Evolutionary conservation across 2,888 invertebrate species (phyloP).

Genomic region (Hipparchia semele): DNA sequence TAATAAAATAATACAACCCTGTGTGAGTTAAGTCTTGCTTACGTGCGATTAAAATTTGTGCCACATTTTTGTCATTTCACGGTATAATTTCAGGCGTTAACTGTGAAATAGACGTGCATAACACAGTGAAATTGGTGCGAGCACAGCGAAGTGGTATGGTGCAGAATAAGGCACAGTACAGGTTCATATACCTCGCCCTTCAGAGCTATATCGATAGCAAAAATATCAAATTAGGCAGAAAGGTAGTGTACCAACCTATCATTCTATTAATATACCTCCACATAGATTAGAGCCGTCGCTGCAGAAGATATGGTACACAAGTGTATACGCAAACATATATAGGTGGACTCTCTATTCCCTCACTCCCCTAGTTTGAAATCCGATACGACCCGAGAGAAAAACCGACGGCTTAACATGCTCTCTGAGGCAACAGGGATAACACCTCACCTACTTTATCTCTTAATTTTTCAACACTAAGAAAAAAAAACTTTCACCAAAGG

Average conservation of each 20-base stretch:
- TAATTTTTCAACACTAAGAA: no score
- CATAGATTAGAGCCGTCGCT: no score
- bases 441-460: no score
- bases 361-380: no score
- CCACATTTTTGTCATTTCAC: not conserved
- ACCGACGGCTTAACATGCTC: no score
- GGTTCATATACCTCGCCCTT: constrained; percentile 98
- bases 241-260: constrained; percentile 41
- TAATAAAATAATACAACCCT: not conserved
- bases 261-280: not conserved
- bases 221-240: constrained; percentile 49
- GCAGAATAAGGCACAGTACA: constrained; percentile 99
- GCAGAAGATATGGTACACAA: no score
- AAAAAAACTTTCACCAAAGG: no score
- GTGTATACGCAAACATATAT: no score
- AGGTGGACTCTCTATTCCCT: no score
- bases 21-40: not conserved
- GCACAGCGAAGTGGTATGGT: constrained; percentile 98
- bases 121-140: constrained; percentile 96
- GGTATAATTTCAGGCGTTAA: constrained; percentile 84
- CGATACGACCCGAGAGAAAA: no score
- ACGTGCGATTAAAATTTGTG: no score
- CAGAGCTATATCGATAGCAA: constrained; percentile 92
- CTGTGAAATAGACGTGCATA: constrained; percentile 98
- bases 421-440: no score